Percentiles rank a stretch among this genome's conserved stretches.
phyloP scores from a whole-genome alignment of 37 sponge, comb jelly and placozoan species.

The Mnemiopsis leidyi region DNA sequence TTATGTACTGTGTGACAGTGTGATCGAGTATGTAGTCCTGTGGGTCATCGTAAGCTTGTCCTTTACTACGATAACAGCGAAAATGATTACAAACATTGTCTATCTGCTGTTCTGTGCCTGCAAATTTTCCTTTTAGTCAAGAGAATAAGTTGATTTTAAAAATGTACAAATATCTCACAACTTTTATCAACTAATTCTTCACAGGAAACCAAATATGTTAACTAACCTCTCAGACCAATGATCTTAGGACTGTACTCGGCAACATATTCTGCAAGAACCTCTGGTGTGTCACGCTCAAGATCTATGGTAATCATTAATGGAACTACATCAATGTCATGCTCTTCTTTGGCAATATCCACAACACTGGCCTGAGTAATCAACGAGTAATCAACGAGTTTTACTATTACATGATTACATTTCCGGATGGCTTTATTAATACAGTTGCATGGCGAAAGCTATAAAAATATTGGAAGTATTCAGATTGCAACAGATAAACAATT shows the following conservation, averaged over 20 bases:
- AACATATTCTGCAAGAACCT: slow-evolving; percentile 3
- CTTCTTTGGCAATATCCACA: neutral
- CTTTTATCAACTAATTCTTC: too few relatives aligned
- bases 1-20: slow-evolving; percentile 27
- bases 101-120: slow-evolving; percentile 4
- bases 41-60: slow-evolving; percentile 52
- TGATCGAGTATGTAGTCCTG: slow-evolving; percentile 49
- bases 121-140: too few relatives aligned
- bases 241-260: neutral
- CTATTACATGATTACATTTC: too few relatives aligned
- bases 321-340: slow-evolving; percentile 1
- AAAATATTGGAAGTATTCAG: too few relatives aligned
- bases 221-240: neutral
- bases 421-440: too few relatives aligned
- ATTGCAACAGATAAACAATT: too few relatives aligned
- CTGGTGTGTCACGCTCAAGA: slow-evolving; percentile 32
- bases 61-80: slow-evolving; percentile 41
- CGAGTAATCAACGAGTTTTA: too few relatives aligned
- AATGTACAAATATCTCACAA: too few relatives aligned
- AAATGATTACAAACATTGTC: slow-evolving; percentile 22
- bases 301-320: slow-evolving; percentile 38
- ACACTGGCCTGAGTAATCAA: too few relatives aligned
- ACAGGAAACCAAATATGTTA: too few relatives aligned
- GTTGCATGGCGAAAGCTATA: too few relatives aligned
- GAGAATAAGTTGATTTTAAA: too few relatives aligned